Evolutionary conservation across 2,797 vertebrate genomes (phyloP).

Genomic region (Monodelphis domestica): DNA sequence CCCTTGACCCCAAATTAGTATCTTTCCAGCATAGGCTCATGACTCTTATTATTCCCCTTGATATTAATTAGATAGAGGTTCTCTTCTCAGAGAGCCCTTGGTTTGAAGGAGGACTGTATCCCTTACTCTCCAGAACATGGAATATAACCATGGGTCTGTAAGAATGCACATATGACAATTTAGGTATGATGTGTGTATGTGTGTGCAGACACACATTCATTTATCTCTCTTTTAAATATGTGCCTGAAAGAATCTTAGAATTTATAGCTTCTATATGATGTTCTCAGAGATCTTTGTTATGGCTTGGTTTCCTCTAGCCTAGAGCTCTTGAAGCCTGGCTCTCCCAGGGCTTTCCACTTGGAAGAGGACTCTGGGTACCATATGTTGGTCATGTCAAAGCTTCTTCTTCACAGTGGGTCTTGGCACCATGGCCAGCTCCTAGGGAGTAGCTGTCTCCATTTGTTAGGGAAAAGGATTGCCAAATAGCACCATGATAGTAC

Average conservation of each 20-base stretch:
- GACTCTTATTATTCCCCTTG: neutral
- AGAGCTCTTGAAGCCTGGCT: neutral
- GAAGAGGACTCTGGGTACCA: neutral
- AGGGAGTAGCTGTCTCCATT: neutral
- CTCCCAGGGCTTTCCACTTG: neutral
- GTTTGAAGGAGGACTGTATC: neutral
- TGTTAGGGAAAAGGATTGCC: neutral
- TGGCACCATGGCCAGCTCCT: neutral
- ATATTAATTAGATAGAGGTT: neutral
- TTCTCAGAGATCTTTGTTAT: neutral
- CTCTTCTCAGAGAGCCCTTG: neutral
- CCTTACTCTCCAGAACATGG: neutral
- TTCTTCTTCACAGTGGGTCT: neutral
- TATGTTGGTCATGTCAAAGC: neutral
- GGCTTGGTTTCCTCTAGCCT: neutral
- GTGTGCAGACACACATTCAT: neutral
- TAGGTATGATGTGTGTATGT: neutral
- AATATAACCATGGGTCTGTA: neutral
- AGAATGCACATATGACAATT: neutral
- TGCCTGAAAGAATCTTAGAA: neutral
- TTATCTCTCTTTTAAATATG: neutral
- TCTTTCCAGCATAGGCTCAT: neutral
- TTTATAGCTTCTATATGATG: neutral
- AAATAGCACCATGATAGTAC: neutral
- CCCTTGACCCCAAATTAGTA: neutral